Evolutionary conservation across 2,113 vertebrate species (phyloP).

Genomic region (Elanoides forficatus): DNA sequence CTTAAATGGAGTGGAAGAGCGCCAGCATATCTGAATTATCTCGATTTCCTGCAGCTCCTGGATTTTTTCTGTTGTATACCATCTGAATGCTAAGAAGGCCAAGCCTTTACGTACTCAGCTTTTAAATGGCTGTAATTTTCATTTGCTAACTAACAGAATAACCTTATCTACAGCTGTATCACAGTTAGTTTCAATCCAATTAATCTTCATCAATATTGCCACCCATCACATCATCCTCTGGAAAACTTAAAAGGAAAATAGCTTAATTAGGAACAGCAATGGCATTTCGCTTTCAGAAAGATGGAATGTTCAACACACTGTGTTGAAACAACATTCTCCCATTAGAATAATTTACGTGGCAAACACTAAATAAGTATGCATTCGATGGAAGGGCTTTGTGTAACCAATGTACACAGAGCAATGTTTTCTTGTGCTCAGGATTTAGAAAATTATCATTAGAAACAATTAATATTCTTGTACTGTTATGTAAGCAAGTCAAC

Average conservation of each 20-base stretch:
- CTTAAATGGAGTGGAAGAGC: not conserved
- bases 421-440: not conserved
- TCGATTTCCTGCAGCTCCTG: not conserved
- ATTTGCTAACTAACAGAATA: conserved; percentile 21
- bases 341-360: conserved; percentile 19
- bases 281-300: conserved; percentile 33
- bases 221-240: conserved; percentile 44
- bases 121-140: conserved; percentile 18
- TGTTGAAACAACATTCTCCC: not conserved
- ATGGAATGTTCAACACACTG: not conserved
- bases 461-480: not conserved
- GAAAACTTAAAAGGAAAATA: conserved; percentile 52
- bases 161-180: conserved; percentile 33
- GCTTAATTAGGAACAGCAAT: conserved; percentile 50
- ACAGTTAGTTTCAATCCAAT: conserved; percentile 34
- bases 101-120: not conserved
- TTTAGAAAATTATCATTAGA: not conserved
- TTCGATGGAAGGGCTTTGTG: not conserved
- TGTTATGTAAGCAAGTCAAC: not conserved
- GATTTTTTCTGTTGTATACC: not conserved
- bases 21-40: not conserved
- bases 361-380: conserved; percentile 13
- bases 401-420: not conserved
- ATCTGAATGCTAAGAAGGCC: not conserved
- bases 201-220: conserved; percentile 62